Conservation (phyloP, 2,888 invertebrate species). For the Scelioninae gen. 2 region DNA sequence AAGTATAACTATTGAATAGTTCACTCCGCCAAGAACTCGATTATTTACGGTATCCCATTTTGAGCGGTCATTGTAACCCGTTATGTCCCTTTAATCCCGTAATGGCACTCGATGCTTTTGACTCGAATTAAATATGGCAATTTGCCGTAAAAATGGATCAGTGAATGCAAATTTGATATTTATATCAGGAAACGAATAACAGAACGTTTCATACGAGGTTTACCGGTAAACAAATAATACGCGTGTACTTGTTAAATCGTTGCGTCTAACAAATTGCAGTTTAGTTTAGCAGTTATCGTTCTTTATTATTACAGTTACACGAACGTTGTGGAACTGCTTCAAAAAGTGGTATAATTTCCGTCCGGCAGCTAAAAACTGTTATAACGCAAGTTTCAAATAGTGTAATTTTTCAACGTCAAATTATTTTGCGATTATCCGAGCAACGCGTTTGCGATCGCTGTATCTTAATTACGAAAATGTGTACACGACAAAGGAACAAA, state of each 20-base stretch:
- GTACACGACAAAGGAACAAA: too few species aligned
- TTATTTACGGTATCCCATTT: too few species aligned
- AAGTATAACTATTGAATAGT: too few species aligned
- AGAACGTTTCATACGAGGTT: background rate
- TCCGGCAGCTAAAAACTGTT: slow-evolving; percentile 25
- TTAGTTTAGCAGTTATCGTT: slow-evolving; percentile 18
- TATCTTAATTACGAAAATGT: background rate
- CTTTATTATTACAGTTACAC: slow-evolving; percentile 40
- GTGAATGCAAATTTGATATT: background rate
- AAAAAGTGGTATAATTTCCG: slow-evolving; percentile 34
- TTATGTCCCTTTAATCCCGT: slow-evolving; percentile 1
- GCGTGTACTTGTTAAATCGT: slow-evolving; percentile 16
- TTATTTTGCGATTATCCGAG: background rate
- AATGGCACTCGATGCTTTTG: background rate
- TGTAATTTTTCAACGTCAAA: slow-evolving; percentile 20
- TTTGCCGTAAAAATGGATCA: background rate
- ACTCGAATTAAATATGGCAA: slow-evolving; percentile 1
- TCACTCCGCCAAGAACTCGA: too few species aligned
- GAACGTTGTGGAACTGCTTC: slow-evolving; percentile 9
- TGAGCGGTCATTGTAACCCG: too few species aligned
- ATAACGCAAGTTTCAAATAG: slow-evolving; percentile 31
- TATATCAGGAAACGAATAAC: slow-evolving; percentile 2
- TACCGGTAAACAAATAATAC: slow-evolving; percentile 20
- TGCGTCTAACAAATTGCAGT: slow-evolving; percentile 36
- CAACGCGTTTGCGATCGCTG: background rate